These are phyloP conservation scores for Rugalucina vietnamica DNA, from an alignment of 2,888 invertebrate species.

Conservation along the genomic window DNA sequence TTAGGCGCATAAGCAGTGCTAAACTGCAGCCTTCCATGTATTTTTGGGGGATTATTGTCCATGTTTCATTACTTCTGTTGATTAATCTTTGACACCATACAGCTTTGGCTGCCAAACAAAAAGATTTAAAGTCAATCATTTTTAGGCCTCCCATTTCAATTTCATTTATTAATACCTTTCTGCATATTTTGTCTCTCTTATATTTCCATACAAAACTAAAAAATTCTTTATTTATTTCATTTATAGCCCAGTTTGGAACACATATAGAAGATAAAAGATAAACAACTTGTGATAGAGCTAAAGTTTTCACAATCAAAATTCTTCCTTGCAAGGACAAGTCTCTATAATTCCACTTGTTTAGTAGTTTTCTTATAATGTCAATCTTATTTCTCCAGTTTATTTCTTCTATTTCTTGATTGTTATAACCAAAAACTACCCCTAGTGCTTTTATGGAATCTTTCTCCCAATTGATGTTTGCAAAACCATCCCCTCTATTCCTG, in stretches of 20 bases:
- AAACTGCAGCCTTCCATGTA: too few relatives aligned
- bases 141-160: too few relatives aligned
- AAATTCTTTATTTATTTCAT: not conserved
- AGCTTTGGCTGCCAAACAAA: too few relatives aligned
- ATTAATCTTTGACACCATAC: too few relatives aligned
- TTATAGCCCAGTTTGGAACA: not conserved
- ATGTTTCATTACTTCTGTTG: too few relatives aligned
- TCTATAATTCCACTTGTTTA: not conserved
- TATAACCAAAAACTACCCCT: not conserved
- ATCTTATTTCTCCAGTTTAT: not conserved
- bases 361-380: not conserved
- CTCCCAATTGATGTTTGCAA: not conserved
- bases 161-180: too few relatives aligned
- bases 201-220: too few relatives aligned
- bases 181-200: too few relatives aligned
- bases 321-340: not conserved
- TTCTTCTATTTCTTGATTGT: slow-evolving; percentile 3
- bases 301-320: not conserved
- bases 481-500: not conserved
- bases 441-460: not conserved
- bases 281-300: not conserved
- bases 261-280: not conserved
- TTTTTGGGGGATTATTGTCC: too few relatives aligned
- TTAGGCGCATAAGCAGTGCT: too few relatives aligned
- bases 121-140: too few relatives aligned